Evolutionary conservation across 1,140 invertebrate species (phyloP), one percentile per base, ranked within the genome.

Genomic region (Zaprionus africanus): DNA sequence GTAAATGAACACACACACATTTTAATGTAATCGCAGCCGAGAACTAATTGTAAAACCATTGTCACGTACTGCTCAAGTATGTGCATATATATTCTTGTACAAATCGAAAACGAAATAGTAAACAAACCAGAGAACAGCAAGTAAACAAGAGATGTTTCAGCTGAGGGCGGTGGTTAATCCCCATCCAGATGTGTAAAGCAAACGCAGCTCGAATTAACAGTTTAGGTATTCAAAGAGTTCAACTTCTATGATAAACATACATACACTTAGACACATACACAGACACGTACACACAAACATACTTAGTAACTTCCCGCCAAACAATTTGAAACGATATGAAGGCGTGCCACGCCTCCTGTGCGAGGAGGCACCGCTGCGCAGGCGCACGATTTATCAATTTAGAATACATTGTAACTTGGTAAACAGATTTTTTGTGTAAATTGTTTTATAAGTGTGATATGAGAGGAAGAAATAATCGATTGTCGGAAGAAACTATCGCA

Each of bases 121-220:
- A 46, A 67, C 7, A 46, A 46, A 76, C 15, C 17, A 67, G 63
- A 67, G 60, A 63, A 65, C 54, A 63, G 56, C 46, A 62, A 65
- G 62, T 71, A 69, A 76, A 81, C 53, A 65, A 68, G 61, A 53
- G 64, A 51, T 59, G 51, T 76, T 66, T 68, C 70, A 77, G 69
- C 82, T 76, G 75, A 78, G 77, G 31, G 31, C 31, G 31, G 31
- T 68, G 69, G 67, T 51, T 65, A 68, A 51, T 31, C 7, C 31
- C 31, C 7, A 3, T 31, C 46, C 46, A 19, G 57, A 72, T 80
- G 63, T 65, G 56, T 79, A 67, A 59, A 76, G 77, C 73, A 71
- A 78, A 59, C 72, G 62, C 81, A 84, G 81, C 84, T 88, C 84
- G 84, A 88, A 88, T 71, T 76, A 79, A 84, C 68, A 78, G 63